These are phyloP conservation scores for Herpetotheres cachinnans DNA, from an alignment of 2,113 vertebrate species.

Conservation along the genomic window DNA sequence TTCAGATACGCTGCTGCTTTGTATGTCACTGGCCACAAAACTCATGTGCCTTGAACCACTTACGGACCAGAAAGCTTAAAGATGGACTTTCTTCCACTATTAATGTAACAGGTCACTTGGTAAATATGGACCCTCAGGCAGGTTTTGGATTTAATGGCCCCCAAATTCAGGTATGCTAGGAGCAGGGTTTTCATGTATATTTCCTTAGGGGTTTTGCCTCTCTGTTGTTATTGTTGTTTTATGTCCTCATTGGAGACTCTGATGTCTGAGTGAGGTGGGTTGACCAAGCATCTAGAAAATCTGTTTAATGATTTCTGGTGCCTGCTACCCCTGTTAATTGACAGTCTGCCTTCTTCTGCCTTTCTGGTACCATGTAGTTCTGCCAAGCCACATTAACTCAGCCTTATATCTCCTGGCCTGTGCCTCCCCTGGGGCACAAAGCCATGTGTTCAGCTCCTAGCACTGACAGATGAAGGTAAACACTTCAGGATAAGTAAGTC, in stretches of 20 bases:
- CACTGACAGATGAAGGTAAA: slow-evolving; percentile 54
- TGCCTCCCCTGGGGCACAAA: background rate
- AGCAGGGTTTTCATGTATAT: background rate
- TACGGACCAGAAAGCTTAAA: background rate
- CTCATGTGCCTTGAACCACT: background rate
- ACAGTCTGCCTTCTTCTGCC: background rate
- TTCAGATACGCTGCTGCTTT: background rate
- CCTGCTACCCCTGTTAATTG: background rate
- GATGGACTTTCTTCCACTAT: background rate
- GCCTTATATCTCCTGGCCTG: background rate
- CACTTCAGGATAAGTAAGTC: slow-evolving; percentile 43
- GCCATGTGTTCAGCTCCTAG: background rate
- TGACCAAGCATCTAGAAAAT: background rate
- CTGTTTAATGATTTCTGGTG: background rate
- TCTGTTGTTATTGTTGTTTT: background rate
- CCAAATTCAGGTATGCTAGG: background rate
- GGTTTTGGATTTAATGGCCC: background rate
- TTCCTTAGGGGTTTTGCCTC: background rate
- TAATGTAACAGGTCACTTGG: background rate
- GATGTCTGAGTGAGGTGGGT: background rate
- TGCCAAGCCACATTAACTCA: slow-evolving; percentile 6
- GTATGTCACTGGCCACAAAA: fast-evolving
- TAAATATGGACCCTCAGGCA: background rate
- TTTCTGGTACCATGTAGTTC: background rate
- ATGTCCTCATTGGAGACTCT: background rate